Evolutionary conservation across 92 coral and sea anemone genomes (phyloP), one percentile per base, ranked within the genome.

Genomic region (Scolanthus callimorphus): DNA sequence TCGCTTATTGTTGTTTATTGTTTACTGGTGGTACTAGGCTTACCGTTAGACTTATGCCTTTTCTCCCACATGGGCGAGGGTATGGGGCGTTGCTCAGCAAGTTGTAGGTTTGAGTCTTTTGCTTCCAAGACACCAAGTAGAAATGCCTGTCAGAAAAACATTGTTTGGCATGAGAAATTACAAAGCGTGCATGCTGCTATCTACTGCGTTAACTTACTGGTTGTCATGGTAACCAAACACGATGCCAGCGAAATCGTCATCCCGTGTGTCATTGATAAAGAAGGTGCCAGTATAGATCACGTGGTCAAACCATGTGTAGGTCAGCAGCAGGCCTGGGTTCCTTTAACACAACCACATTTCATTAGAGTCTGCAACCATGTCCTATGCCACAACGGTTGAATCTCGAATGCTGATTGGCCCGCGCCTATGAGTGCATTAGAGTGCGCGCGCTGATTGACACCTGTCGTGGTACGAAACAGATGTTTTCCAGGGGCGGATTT

Each of bases 181-280:
- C n/a, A n/a, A n/a, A n/a, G n/a, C 41, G 6, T 34, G 41, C 6
- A 34, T 6, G 15, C n/a, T 6, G 41, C 8, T 6, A 34, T 15
- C 15, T 34, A 15, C 41, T 34, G 52, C 4, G 11, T 46, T 6
- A 4, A 27, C 23, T 23, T 45, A 73, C 80, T 74, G 61, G 50
- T 73, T 73, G 38, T 74, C 64, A 47, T 73, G 80, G 59, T 64
- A 73, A 38, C 80, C 80, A 47, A 73, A 73, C 11, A 73, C 80
- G 29, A 73, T 27, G 9, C 80, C 80, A 25, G 80, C 80, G 47
- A 73, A 55, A 34, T 73, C 80, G 37, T 73, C 80, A 55, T 73
- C 80, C 34, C 0, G 0, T 1, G 0, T 55, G 31, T 73, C 80
- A 53, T 57, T 25, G 52, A 73, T 73, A 21, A 64, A 73, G 30